These are phyloP conservation scores for Zingel zingel DNA, from an alignment of 2,113 vertebrate species.

Conservation along the genomic window DNA sequence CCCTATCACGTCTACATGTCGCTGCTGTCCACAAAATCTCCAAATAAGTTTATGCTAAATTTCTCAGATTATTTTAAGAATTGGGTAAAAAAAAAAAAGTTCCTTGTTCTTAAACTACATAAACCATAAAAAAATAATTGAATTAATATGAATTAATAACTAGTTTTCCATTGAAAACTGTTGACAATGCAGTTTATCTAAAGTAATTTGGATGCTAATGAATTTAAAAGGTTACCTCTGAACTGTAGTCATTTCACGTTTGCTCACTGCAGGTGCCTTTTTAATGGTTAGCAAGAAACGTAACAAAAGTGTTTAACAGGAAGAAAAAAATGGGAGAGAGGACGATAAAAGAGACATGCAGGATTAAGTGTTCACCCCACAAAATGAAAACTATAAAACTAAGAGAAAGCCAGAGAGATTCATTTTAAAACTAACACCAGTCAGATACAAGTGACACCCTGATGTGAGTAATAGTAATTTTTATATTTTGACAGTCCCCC, in stretches of 20 bases:
- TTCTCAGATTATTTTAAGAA: not conserved
- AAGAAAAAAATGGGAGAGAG: not conserved
- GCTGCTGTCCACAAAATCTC: not conserved
- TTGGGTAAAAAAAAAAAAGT: not conserved
- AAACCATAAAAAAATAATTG: not conserved
- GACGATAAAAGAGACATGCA: not conserved
- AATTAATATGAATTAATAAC: not conserved
- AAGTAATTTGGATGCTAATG: not conserved
- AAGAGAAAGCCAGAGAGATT: too few species aligned
- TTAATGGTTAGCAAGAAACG: not conserved
- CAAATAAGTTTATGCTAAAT: not conserved
- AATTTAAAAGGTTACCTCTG: not conserved
- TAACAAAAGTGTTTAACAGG: not conserved
- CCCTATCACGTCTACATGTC: not conserved
- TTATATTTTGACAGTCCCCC: not conserved
- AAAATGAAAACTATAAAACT: not conserved
- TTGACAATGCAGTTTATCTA: not conserved
- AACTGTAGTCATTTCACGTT: not conserved
- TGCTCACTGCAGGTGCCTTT: not conserved
- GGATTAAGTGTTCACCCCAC: not conserved
- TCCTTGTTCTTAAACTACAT: too few species aligned
- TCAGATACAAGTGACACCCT: not conserved
- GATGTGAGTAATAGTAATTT: not conserved
- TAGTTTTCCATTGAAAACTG: not conserved
- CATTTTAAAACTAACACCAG: too few species aligned